A percentile compares a stretch with the other conserved stretches of the same genome.
These are phyloP conservation scores for Oncorhynchus clarkii DNA, from an alignment of 2,113 vertebrate species.

Conservation along the genomic window DNA sequence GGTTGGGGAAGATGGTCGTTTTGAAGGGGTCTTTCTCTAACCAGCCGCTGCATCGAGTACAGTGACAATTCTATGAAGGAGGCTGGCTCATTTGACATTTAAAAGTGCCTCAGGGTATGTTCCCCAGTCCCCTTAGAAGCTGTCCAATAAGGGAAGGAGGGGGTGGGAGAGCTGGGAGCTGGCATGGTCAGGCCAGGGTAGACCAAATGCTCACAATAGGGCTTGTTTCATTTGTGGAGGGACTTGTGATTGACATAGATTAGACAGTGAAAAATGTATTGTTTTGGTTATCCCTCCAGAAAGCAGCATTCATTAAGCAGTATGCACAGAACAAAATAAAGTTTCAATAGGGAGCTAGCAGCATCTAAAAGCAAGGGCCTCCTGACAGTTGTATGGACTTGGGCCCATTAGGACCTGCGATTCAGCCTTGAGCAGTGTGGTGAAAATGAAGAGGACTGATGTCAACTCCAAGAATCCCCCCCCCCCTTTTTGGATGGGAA, in stretches of 20 bases:
- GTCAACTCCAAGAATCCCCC: conserved; percentile 76
- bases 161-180: conserved; percentile 53
- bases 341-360: conserved; percentile 70
- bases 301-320: conserved; percentile 72
- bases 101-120: conserved; percentile 65
- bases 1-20: conserved; percentile 37
- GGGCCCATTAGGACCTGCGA: conserved; percentile 73
- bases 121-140: conserved; percentile 68
- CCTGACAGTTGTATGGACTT: conserved; percentile 77
- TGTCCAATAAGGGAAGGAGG: conserved; percentile 68
- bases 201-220: conserved; percentile 70
- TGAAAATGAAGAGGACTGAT: conserved; percentile 75
- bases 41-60: conserved; percentile 54
- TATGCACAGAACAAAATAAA: conserved; percentile 66
- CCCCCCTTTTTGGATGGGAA: conserved; percentile 62
- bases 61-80: conserved; percentile 72
- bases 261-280: conserved; percentile 75
- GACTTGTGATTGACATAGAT: conserved; percentile 76
- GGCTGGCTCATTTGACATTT: conserved; percentile 29
- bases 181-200: conserved; percentile 47
- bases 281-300: conserved; percentile 58
- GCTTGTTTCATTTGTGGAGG: conserved; percentile 70
- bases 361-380: conserved; percentile 70
- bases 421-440: conserved; percentile 74
- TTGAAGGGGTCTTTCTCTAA: conserved; percentile 57